Evolutionary conservation across 2,888 invertebrate species (phyloP).

Genomic region (Drosophila peninsularis): DNA sequence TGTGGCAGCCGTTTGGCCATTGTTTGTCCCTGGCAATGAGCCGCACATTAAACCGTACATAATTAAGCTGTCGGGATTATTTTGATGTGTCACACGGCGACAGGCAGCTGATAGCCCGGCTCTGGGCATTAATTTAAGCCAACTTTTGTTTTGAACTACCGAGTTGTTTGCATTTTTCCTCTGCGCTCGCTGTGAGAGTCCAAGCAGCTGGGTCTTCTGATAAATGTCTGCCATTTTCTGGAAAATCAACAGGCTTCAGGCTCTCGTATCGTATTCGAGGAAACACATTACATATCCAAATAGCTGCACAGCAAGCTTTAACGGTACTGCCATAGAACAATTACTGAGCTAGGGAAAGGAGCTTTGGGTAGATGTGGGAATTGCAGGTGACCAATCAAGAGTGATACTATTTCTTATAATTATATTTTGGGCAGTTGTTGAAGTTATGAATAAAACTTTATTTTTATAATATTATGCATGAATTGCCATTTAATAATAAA

Average conservation of each 20-base stretch:
- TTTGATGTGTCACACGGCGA: slow-evolving; percentile 81
- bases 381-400: background rate
- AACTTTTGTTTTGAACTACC: slow-evolving; percentile 70
- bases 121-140: slow-evolving; percentile 72
- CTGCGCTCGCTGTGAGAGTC: slow-evolving; percentile 39
- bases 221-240: slow-evolving; percentile 25
- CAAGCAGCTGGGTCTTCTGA: slow-evolving; percentile 44
- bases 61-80: slow-evolving; percentile 84
- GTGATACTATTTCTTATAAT: background rate
- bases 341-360: background rate
- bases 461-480: background rate
- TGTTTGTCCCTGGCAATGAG: slow-evolving; percentile 70
- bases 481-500: background rate
- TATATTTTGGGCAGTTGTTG: background rate
- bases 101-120: slow-evolving; percentile 74
- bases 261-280: slow-evolving; percentile 10
- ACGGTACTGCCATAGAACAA: background rate
- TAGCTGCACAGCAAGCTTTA: background rate
- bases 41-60: slow-evolving; percentile 75
- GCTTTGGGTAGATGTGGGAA: background rate
- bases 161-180: slow-evolving; percentile 37
- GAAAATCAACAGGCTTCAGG: slow-evolving; percentile 52
- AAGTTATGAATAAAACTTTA: background rate
- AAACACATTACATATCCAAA: slow-evolving; percentile 4
- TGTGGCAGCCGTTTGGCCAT: slow-evolving; percentile 48